Percentiles rank a stretch among this genome's conserved stretches.
Evolutionary conservation across 1,140 invertebrate genomes (phyloP).

Genomic region (Euborellia annulipes): DNA sequence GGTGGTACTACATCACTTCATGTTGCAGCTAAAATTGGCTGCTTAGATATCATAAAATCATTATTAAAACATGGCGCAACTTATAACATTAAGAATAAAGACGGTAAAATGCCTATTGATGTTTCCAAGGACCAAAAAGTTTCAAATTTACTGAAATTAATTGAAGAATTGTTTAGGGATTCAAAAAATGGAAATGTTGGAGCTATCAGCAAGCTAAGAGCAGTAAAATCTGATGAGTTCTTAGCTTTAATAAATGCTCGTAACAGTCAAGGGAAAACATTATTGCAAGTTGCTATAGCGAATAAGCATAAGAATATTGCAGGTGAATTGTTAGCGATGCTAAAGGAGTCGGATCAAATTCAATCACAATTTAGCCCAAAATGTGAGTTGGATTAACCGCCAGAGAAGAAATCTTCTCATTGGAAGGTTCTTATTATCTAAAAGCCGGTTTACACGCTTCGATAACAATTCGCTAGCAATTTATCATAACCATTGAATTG

Average conservation of each 20-base stretch:
- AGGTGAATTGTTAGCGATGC: not conserved
- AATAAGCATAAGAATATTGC: conserved; percentile 7
- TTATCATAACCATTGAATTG: too few relatives aligned
- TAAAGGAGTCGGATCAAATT: not conserved
- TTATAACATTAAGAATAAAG: conserved; percentile 24
- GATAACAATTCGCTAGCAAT: too few relatives aligned
- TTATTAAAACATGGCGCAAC: conserved; percentile 11
- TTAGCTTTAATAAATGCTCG: conserved; percentile 10
- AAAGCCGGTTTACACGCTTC: too few relatives aligned
- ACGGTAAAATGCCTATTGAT: conserved; percentile 9
- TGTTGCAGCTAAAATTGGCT: conserved; percentile 8
- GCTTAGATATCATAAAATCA: conserved; percentile 5
- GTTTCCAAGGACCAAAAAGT: conserved; percentile 8
- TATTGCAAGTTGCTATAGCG: conserved; percentile 2
- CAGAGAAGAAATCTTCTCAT: too few relatives aligned
- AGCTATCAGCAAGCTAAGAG: conserved; percentile 7
- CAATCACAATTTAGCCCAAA: too few relatives aligned
- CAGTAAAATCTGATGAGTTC: conserved; percentile 9
- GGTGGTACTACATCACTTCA: conserved; percentile 9
- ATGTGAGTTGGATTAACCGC: too few relatives aligned
- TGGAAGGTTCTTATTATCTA: too few relatives aligned
- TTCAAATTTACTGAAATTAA: conserved; percentile 9
- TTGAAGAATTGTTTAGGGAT: conserved; percentile 11
- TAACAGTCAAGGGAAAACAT: conserved; percentile 1
- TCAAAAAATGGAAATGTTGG: conserved; percentile 10